Evolutionary conservation across 92 coral and sea anemone genomes (phyloP).

Genomic region (Isaurus tuberculatus): DNA sequence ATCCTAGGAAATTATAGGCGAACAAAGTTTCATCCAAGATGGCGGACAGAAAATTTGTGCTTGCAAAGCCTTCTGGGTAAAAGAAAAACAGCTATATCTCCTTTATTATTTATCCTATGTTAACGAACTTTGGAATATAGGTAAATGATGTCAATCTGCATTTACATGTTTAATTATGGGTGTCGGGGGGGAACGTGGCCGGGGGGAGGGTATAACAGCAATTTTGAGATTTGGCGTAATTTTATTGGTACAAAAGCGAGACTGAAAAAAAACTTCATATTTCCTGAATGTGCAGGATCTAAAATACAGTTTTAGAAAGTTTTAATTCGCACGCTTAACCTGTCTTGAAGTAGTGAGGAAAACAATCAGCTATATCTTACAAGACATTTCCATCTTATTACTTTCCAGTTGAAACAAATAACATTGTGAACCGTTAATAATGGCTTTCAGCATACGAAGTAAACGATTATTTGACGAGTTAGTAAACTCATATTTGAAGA

Average conservation of each 20-base stretch:
- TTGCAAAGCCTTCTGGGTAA: constrained; percentile 17
- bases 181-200: background rate
- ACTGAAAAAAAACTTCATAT: background rate
- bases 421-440: background rate
- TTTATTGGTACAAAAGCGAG: constrained; percentile 7
- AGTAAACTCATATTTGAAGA: background rate
- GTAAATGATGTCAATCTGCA: background rate
- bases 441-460: background rate
- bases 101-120: constrained; percentile 13
- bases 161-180: background rate
- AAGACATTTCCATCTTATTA: constrained; percentile 3
- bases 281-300: constrained; percentile 9
- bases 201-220: background rate
- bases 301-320: background rate
- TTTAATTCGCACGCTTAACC: constrained; percentile 5
- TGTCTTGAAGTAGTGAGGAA: constrained; percentile 12
- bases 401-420: background rate
- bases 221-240: constrained; percentile 2
- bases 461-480: constrained; percentile 3
- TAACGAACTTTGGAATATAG: constrained; percentile 6
- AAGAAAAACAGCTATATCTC: constrained; percentile 27
- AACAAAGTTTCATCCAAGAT: constrained; percentile 16
- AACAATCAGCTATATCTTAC: constrained; percentile 7
- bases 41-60: constrained; percentile 3
- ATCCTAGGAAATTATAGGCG: background rate